These are phyloP conservation scores for Otis tarda DNA, from an alignment of 2,113 vertebrate species.

Conservation along the genomic window DNA sequence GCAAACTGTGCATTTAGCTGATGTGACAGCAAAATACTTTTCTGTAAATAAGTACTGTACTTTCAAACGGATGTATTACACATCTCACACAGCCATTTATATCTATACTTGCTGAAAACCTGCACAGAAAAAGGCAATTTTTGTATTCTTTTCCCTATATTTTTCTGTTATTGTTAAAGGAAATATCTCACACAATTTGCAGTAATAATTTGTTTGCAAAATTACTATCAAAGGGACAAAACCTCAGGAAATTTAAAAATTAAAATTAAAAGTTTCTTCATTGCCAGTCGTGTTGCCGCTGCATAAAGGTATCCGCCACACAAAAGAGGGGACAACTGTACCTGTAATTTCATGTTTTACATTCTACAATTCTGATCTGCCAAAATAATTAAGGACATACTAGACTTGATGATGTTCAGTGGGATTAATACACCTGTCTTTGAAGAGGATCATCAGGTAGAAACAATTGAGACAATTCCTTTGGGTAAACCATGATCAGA, in stretches of 20 bases:
- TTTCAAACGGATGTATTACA: neutral
- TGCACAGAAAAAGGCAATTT: neutral
- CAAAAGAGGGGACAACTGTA: neutral
- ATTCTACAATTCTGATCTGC: neutral
- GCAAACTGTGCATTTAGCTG: neutral
- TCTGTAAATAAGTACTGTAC: neutral
- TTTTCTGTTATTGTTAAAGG: neutral
- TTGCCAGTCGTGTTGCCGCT: neutral
- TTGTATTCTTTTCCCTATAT: neutral
- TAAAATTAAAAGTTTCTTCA: neutral
- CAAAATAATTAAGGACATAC: neutral
- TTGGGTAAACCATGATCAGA: neutral
- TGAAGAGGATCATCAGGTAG: neutral
- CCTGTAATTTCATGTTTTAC: neutral
- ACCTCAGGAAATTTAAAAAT: neutral
- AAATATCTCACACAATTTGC: neutral
- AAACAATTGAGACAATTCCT: neutral
- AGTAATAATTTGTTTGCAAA: neutral
- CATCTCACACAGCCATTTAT: neutral
- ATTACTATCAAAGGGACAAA: neutral
- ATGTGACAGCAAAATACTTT: neutral
- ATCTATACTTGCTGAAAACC: neutral
- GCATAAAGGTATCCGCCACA: neutral
- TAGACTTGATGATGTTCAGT: neutral
- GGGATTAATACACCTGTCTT: neutral